A percentile compares a stretch with the other conserved stretches of the same genome.
Conservation (phyloP, 2,888 invertebrate species). For the Sinohyriopsis cumingii region DNA sequence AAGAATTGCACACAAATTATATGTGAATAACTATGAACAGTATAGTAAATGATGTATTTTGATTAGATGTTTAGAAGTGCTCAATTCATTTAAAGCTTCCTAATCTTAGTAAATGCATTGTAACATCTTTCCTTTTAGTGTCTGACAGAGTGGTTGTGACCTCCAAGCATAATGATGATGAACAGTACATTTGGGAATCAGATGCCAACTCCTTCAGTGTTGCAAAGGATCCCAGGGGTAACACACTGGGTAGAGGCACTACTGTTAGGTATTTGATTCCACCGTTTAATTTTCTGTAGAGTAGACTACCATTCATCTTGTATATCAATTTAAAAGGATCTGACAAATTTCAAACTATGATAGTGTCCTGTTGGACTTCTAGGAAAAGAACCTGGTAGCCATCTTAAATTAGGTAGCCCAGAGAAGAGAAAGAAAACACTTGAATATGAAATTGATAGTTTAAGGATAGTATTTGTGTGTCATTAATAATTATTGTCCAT, state of each 20-base stretch:
- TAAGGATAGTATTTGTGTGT: no score
- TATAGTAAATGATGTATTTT: no score
- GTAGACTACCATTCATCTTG: not conserved
- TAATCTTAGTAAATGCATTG: not conserved
- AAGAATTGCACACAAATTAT: no score
- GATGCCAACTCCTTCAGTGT: slow-evolving; percentile 93
- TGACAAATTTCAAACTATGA: not conserved
- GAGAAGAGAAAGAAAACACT: not conserved
- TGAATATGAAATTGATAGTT: no score
- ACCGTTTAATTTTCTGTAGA: not conserved
- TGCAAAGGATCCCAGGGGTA: slow-evolving; percentile 93
- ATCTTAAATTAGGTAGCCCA: not conserved
- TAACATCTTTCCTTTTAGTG: slow-evolving; percentile 75
- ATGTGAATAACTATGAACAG: no score
- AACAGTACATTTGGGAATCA: slow-evolving; percentile 98
- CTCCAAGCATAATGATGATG: slow-evolving; percentile 89
- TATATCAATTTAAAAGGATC: not conserved
- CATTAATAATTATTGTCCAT: no score
- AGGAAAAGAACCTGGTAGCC: not conserved
- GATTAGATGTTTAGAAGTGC: no score
- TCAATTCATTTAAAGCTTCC: no score
- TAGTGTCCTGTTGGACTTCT: not conserved
- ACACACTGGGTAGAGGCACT: slow-evolving; percentile 92
- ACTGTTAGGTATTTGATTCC: slow-evolving; percentile 79
- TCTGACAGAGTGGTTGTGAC: slow-evolving; percentile 96